These are phyloP conservation scores for Bergia puertoricense DNA, from an alignment of 92 coral and sea anemone genomes.

Conservation along the genomic window DNA sequence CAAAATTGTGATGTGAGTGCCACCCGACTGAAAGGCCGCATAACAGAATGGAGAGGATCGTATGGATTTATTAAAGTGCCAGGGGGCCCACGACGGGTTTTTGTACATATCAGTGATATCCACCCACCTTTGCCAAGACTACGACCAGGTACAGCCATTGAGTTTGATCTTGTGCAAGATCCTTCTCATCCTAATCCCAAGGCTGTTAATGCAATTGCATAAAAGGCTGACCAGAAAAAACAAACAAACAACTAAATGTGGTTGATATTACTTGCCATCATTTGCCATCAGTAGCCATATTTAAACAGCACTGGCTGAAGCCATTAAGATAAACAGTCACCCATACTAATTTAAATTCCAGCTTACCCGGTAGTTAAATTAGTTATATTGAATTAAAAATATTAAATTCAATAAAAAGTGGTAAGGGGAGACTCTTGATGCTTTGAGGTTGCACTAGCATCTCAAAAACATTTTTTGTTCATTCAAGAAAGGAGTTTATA, in stretches of 20 bases:
- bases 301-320: no score
- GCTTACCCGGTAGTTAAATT: no score
- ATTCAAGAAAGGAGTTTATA: no score
- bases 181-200: not conserved
- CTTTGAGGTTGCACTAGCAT: no score
- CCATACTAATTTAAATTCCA: no score
- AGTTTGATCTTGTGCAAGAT: not conserved
- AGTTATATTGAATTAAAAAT: no score
- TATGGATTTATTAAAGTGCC: not conserved
- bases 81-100: not conserved
- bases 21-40: not conserved
- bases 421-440: no score
- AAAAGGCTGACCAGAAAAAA: not conserved
- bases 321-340: no score
- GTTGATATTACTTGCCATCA: no score
- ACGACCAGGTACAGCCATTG: not conserved
- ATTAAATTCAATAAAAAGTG: no score
- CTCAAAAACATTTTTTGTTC: no score
- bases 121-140: not conserved
- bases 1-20: not conserved
- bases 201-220: not conserved
- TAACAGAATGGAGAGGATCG: constrained; percentile 5
- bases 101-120: not conserved
- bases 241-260: no score
- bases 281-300: not conserved